Conservation (phyloP, 2,113 vertebrate species). For the Pygoscelis antarcticus region DNA sequence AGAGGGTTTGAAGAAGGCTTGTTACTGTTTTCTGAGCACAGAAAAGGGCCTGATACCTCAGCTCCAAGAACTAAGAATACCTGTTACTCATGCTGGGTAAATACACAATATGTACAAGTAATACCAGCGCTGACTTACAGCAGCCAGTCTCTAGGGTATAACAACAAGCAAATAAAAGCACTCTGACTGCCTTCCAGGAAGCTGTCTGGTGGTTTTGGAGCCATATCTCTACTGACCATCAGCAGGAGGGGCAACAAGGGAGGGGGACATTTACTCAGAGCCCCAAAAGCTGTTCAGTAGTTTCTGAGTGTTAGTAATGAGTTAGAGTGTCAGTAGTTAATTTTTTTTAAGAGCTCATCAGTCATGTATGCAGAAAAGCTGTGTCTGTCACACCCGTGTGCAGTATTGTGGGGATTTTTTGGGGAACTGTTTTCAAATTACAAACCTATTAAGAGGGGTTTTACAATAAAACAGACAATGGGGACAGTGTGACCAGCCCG, state of each 20-base stretch:
- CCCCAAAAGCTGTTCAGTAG: not conserved
- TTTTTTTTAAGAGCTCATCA: not conserved
- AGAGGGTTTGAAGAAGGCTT: not conserved
- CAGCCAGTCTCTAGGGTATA: not conserved
- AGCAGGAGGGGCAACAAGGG: not conserved
- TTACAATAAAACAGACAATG: not conserved
- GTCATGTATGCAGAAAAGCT: not conserved
- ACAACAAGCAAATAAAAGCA: not conserved
- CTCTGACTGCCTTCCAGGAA: not conserved
- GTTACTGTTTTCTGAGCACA: not conserved
- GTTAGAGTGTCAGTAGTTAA: not conserved
- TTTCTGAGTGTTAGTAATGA: not conserved
- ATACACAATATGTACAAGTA: not conserved
- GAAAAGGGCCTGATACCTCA: not conserved
- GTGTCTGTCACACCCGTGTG: not conserved
- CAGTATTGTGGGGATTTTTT: not conserved
- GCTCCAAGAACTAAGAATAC: not conserved
- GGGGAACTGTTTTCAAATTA: not conserved
- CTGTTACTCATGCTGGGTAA: not conserved
- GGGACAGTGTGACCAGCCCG: not conserved
- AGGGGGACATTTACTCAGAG: not conserved
- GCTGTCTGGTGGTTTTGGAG: not conserved
- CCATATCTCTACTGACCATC: not conserved
- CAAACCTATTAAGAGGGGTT: rapidly evolving
- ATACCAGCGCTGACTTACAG: not conserved